phyloP scores from a whole-genome alignment of 2,888 invertebrate genomes.

The Arenicola marina region DNA sequence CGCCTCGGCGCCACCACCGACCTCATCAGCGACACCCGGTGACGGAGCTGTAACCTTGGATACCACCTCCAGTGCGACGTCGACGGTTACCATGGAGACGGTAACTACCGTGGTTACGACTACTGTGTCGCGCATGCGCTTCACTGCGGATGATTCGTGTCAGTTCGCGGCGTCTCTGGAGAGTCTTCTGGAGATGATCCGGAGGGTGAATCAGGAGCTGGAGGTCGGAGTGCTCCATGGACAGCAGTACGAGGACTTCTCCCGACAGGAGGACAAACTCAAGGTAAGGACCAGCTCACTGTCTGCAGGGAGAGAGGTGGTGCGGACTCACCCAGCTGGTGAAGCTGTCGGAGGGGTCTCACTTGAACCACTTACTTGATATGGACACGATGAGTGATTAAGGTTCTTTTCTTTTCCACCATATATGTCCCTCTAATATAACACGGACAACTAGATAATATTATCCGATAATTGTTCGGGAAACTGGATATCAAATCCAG shows the following conservation, averaged over 20 bases:
- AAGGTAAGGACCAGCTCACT: conserved; percentile 52
- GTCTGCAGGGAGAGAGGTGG: no score
- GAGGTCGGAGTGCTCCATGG: conserved; percentile 40
- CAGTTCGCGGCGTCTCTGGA: conserved; percentile 44
- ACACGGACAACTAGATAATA: no score
- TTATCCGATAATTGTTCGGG: no score
- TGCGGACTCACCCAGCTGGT: no score
- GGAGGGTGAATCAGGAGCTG: conserved; percentile 41
- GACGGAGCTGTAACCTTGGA: not conserved
- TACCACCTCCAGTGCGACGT: not conserved
- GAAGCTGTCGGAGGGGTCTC: no score
- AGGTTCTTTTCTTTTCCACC: no score
- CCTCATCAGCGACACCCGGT: not conserved
- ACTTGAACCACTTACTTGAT: no score
- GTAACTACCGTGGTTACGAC: conserved; percentile 34
- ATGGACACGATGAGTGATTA: no score
- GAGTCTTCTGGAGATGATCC: conserved; percentile 39
- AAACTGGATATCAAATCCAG: no score
- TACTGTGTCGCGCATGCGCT: conserved; percentile 33
- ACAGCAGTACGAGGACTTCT: conserved; percentile 68
- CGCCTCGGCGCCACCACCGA: not conserved
- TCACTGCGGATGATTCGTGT: conserved; percentile 36
- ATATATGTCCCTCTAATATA: no score
- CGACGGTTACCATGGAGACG: not conserved
- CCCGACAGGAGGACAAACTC: conserved; percentile 70